phyloP scores from a whole-genome alignment of 1,140 invertebrate species.

The Metopolophium dirhodum region DNA sequence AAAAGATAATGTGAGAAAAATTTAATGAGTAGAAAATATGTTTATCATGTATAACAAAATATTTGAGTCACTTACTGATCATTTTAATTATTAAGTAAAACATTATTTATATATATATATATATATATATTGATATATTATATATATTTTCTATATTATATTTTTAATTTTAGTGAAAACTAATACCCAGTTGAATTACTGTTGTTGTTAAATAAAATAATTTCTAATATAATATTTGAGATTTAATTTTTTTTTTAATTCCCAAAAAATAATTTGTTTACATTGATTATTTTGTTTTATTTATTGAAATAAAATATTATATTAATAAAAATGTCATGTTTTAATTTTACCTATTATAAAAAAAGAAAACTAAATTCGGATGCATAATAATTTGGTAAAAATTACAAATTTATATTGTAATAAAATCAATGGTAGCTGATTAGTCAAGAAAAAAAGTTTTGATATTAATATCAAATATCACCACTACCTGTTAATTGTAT shows the following conservation, averaged over 20 bases:
- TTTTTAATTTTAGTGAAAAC: slow-evolving; percentile 51
- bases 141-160: slow-evolving; percentile 18
- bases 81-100: slow-evolving; percentile 19
- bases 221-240: slow-evolving; percentile 26
- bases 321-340: background rate
- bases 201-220: slow-evolving; percentile 34
- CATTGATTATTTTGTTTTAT: slow-evolving; percentile 23
- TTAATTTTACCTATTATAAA: background rate
- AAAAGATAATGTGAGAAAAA: background rate
- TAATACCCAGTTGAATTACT: slow-evolving; percentile 34
- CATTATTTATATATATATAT: background rate
- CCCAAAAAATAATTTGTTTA: background rate
- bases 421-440: too few relatives aligned
- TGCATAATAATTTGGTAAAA: background rate
- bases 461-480: too few relatives aligned
- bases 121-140: background rate
- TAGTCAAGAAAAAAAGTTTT: too few relatives aligned
- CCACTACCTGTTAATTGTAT: too few relatives aligned
- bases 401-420: background rate
- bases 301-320: background rate
- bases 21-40: slow-evolving; percentile 29
- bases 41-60: slow-evolving; percentile 38
- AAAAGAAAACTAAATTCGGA: too few relatives aligned
- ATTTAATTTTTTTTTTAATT: slow-evolving; percentile 33
- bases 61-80: slow-evolving; percentile 50